A percentile compares a stretch with the other conserved stretches of the same genome.
phyloP scores from a whole-genome alignment of 2,113 vertebrate genomes.

The Pachypanchax playfairii region DNA sequence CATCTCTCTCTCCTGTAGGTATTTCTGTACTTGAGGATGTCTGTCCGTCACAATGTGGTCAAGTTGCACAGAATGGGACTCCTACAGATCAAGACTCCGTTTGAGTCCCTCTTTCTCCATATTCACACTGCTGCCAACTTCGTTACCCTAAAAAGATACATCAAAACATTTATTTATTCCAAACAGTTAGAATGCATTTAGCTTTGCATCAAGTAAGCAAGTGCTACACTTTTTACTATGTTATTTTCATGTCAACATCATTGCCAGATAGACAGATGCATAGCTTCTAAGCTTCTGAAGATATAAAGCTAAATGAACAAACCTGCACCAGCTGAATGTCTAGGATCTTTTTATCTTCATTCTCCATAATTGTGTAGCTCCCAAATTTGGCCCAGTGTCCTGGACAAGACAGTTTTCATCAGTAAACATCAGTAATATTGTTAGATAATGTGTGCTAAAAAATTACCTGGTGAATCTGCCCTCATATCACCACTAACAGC shows the following conservation, averaged over 20 bases:
- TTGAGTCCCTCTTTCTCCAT: constrained; percentile 7
- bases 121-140: background rate
- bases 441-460: background rate
- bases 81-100: background rate
- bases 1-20: constrained; percentile 5
- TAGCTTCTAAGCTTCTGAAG: too few species aligned
- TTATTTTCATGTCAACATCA: too few species aligned
- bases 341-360: background rate
- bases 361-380: constrained; percentile 14
- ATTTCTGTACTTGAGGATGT: background rate
- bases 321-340: constrained; percentile 22
- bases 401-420: background rate
- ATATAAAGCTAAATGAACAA: too few species aligned
- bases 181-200: too few species aligned
- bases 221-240: too few species aligned
- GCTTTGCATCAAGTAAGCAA: too few species aligned
- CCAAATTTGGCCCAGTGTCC: background rate
- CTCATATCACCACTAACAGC: constrained; percentile 15
- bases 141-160: background rate
- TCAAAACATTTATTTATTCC: too few species aligned
- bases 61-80: background rate
- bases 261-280: too few species aligned
- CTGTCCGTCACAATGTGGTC: constrained; percentile 12
- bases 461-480: constrained; percentile 5
- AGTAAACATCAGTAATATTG: background rate